Percentiles rank a stretch among this genome's conserved stretches.
phyloP scores from a whole-genome alignment of 2,797 vertebrate genomes.

The Scarus forsteni region DNA sequence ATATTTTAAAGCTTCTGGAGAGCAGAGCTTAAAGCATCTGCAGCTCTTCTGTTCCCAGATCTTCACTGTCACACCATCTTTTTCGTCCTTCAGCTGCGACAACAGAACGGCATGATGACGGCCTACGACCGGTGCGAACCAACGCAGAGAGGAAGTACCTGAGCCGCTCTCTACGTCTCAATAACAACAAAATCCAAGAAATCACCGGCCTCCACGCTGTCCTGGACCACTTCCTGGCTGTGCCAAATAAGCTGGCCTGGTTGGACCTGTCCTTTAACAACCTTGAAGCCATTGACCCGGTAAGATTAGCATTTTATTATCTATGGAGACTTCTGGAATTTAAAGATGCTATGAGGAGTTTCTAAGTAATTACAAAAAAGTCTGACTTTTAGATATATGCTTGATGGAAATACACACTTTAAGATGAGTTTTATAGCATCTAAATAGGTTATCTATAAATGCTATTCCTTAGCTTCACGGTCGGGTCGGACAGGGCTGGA shows the following conservation, averaged over 20 bases:
- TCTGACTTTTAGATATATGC: too few relatives aligned
- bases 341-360: too few relatives aligned
- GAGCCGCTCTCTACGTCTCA: constrained; percentile 82
- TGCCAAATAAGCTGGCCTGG: constrained; percentile 84
- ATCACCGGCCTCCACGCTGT: constrained; percentile 65
- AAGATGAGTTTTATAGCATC: too few relatives aligned
- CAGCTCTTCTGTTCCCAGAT: background rate
- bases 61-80: constrained; percentile 1
- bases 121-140: constrained; percentile 61
- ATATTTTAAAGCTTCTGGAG: too few relatives aligned
- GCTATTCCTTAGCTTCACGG: too few relatives aligned
- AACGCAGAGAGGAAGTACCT: constrained; percentile 72
- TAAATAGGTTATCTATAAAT: too few relatives aligned
- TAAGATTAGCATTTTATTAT: constrained; percentile 52
- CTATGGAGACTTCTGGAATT: too few relatives aligned
- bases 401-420: too few relatives aligned
- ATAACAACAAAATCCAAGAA: constrained; percentile 83
- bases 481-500: too few relatives aligned
- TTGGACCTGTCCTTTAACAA: constrained; percentile 89
- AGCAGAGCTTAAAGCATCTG: background rate
- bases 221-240: constrained; percentile 68
- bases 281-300: constrained; percentile 79
- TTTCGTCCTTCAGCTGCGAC: constrained; percentile 14
- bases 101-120: constrained; percentile 66
- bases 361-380: too few relatives aligned